These are phyloP conservation scores for Dolichopus griseipennis DNA, from an alignment of 2,888 invertebrate species.

Conservation along the genomic window DNA sequence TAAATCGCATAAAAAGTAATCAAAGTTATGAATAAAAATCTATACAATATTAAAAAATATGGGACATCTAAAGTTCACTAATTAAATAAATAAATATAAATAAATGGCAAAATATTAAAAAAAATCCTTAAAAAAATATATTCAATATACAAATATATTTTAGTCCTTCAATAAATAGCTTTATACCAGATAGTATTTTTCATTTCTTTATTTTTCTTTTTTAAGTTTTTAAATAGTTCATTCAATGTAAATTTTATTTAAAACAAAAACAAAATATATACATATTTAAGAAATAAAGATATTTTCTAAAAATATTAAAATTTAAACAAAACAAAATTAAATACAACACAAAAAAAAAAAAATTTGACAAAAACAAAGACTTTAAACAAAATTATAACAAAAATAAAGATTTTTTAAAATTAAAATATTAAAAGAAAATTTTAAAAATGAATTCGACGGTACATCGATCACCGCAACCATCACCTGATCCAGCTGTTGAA, in stretches of 20 bases:
- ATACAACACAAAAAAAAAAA: neutral
- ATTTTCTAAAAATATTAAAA: neutral
- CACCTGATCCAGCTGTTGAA: constrained; percentile 49
- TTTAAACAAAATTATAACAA: neutral
- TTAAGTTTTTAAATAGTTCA: neutral
- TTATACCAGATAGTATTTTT: constrained; percentile 3
- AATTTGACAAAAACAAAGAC: neutral
- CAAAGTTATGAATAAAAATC: too few species aligned
- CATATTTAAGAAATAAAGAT: neutral
- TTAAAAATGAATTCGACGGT: constrained; percentile 19
- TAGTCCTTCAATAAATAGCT: neutral
- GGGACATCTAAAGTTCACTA: neutral
- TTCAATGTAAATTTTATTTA: neutral
- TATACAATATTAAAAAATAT: neutral
- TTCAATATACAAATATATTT: constrained; percentile 1
- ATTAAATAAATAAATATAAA: neutral
- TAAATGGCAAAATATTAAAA: neutral
- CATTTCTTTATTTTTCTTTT: neutral
- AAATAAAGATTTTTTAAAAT: too few species aligned
- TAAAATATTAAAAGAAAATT: too few species aligned
- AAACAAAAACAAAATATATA: neutral
- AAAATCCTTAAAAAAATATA: neutral
- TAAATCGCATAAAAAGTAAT: too few species aligned
- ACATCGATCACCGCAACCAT: constrained; percentile 36
- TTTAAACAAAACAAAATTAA: neutral